Evolutionary conservation across 1,140 invertebrate species (phyloP).

Genomic region (Coboldia fuscipes): DNA sequence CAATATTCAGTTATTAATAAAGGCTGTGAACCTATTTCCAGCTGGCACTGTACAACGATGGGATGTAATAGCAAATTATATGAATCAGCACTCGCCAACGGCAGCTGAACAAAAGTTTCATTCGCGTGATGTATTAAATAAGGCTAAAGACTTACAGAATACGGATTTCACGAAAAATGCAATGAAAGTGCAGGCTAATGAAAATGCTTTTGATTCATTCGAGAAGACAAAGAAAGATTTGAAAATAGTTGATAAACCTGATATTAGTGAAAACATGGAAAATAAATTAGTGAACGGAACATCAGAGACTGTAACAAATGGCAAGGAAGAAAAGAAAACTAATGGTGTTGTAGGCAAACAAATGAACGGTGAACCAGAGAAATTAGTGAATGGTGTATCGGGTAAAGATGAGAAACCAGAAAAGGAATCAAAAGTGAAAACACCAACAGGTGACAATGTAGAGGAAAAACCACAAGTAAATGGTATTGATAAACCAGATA

Average conservation of each 20-base stretch:
- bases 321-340: neutral
- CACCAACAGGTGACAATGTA: neutral
- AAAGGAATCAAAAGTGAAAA: neutral
- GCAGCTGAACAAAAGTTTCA: conserved; percentile 27
- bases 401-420: neutral
- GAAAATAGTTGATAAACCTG: conserved; percentile 11
- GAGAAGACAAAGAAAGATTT: conserved; percentile 60
- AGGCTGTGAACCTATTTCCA: conserved; percentile 90
- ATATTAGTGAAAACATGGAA: conserved; percentile 4
- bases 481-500: no score
- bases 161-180: conserved; percentile 67
- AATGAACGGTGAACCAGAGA: neutral
- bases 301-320: no score
- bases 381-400: neutral
- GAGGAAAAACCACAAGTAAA: no score
- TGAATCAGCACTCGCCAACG: conserved; percentile 67
- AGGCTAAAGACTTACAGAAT: conserved; percentile 87
- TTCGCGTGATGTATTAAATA: conserved; percentile 83
- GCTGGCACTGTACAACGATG: conserved; percentile 88
- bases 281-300: no score
- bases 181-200: conserved; percentile 70
- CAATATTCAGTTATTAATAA: conserved; percentile 68
- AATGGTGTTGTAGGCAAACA: neutral
- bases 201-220: conserved; percentile 80
- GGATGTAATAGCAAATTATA: conserved; percentile 91